Percentiles rank a stretch among this genome's conserved stretches.
phyloP scores from a whole-genome alignment of 2,797 vertebrate species.

The Poeciliopsis infans region DNA sequence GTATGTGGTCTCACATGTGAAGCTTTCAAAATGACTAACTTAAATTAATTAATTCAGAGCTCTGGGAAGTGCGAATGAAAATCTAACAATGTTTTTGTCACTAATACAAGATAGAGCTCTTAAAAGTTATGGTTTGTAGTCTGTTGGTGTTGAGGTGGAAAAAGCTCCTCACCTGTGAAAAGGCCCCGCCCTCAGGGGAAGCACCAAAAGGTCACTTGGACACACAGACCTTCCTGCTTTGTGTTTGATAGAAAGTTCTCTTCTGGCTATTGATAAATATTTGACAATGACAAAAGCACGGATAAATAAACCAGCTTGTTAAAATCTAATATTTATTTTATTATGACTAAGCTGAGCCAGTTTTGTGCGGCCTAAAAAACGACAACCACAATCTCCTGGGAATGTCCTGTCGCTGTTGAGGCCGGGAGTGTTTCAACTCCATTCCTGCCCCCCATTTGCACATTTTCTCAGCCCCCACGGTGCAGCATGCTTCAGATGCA shows the following conservation, averaged over 20 bases:
- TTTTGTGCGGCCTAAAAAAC: slow-evolving; percentile 3
- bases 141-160: background rate
- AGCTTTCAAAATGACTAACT: background rate
- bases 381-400: background rate
- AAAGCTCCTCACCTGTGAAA: slow-evolving; percentile 3
- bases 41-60: background rate
- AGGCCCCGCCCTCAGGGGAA: background rate
- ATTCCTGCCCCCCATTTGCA: background rate
- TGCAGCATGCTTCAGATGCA: slow-evolving; percentile 10
- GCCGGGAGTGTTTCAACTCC: slow-evolving; percentile 1
- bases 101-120: background rate
- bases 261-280: background rate
- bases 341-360: background rate
- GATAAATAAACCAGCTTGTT: background rate
- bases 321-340: background rate
- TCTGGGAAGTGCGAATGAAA: background rate
- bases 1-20: background rate
- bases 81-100: background rate
- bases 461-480: slow-evolving; percentile 25
- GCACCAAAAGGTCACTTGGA: background rate
- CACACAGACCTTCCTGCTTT: background rate
- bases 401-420: background rate
- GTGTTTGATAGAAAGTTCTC: background rate
- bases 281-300: background rate
- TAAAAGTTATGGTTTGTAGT: background rate